Evolutionary conservation across 1,140 invertebrate genomes (phyloP).

Genomic region (Achroia grisella): DNA sequence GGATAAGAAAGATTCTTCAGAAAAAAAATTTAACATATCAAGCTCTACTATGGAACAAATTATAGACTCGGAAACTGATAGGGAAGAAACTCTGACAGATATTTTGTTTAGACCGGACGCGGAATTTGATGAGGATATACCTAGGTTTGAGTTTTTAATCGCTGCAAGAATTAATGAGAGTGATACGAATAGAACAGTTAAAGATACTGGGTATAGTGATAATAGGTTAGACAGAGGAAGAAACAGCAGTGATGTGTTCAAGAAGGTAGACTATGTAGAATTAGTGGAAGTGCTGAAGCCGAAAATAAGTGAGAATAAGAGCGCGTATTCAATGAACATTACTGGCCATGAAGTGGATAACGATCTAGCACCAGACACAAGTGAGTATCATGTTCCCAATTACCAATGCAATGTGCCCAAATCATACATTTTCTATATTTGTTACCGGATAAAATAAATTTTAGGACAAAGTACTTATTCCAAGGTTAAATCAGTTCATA

Average conservation of each 20-base stretch:
- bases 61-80: constrained; percentile 59
- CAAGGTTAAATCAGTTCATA: too few species aligned
- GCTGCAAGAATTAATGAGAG: constrained; percentile 46
- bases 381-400: constrained; percentile 47
- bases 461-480: too few species aligned
- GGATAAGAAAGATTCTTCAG: constrained; percentile 37
- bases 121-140: constrained; percentile 39
- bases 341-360: constrained; percentile 64
- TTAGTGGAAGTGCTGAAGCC: constrained; percentile 53
- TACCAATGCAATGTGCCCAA: too few species aligned
- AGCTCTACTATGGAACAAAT: constrained; percentile 54
- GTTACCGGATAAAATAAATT: too few species aligned
- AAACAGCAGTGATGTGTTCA: constrained; percentile 50
- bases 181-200: constrained; percentile 26
- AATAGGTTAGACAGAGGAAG: constrained; percentile 37
- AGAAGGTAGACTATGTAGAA: constrained; percentile 59
- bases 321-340: constrained; percentile 52
- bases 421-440: too few species aligned
- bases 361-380: constrained; percentile 62
- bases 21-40: constrained; percentile 63
- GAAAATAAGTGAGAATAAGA: constrained; percentile 45
- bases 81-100: constrained; percentile 60
- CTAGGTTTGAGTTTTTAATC: constrained; percentile 57
- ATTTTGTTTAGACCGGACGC: constrained; percentile 48
- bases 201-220: constrained; percentile 26